These are phyloP conservation scores for Amaurobius ferox DNA, from an alignment of 2,888 invertebrate species.

Conservation along the genomic window DNA sequence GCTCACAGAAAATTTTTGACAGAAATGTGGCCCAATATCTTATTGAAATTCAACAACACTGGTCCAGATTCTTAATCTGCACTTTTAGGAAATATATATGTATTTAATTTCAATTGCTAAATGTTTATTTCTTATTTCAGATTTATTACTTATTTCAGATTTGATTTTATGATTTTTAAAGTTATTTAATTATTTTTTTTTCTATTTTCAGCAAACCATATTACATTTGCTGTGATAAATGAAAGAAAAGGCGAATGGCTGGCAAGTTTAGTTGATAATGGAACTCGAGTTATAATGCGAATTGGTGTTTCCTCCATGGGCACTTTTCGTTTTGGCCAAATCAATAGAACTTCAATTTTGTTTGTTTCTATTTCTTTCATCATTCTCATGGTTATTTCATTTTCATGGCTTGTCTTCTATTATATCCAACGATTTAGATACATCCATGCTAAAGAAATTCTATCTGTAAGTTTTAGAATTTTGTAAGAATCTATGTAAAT, in stretches of 20 bases:
- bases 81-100: too few relatives aligned
- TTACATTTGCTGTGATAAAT: constrained; percentile 89
- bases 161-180: too few relatives aligned
- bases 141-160: too few relatives aligned
- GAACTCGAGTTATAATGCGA: constrained; percentile 82
- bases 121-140: too few relatives aligned
- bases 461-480: constrained; percentile 86
- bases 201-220: constrained; percentile 81
- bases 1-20: too few relatives aligned
- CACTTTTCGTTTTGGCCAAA: constrained; percentile 82
- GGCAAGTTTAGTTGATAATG: constrained; percentile 84
- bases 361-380: constrained; percentile 97
- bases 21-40: too few relatives aligned
- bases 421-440: constrained; percentile 96
- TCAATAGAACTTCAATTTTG: constrained; percentile 92
- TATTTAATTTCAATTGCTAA: too few relatives aligned
- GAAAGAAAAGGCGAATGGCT: constrained; percentile 87
- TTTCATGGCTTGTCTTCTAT: constrained; percentile 97
- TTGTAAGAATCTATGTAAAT: too few relatives aligned
- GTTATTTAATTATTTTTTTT: constrained; percentile 22
- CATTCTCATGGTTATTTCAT: constrained; percentile 94
- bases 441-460: constrained; percentile 94
- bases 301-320: constrained; percentile 84
- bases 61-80: too few relatives aligned
- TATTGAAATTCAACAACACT: too few relatives aligned